Evolutionary conservation across 2,888 invertebrate genomes (phyloP), one percentile per base, ranked within the genome.

Genomic region (Lasius fuliginosus): DNA sequence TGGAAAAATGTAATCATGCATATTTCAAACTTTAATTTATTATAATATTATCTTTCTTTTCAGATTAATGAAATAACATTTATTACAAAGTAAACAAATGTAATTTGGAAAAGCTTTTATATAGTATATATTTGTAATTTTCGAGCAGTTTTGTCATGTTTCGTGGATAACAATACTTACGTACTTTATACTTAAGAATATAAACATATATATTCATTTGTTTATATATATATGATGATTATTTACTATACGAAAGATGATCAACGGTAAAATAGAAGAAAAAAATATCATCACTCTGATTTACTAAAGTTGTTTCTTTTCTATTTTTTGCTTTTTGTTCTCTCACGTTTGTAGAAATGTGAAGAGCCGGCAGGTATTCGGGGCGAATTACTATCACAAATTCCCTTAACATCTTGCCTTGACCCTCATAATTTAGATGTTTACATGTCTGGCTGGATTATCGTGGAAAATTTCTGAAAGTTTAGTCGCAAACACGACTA

Each of bases 361-460:
- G 42, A 60, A 23, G 12, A 67, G 27, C 73, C 49, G 40, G 42
- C 23, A 23, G 15, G 12, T 30, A 65, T 67, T 60, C 12, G n/a
- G 56, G 6, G 18, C 53, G 33, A 82, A 75, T 85, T 82, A 84
- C 74, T 82, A 85, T 76, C 58, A 71, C n/a, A 15, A 76, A 82
- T 69, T 82, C 30, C 27, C 62, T 53, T 12, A 65, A 18, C 53
- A 15, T 23, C 49, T 73, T 49, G 15, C 27, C 58, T 30, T 46
- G 18, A 67, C 62, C 36, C 49, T 74, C 46, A 27, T 82, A 82
- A 84, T 74, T 82, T 68, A 53, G 30, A 74, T 6, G 33, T 56
- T 56, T 33, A 67, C 67, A 33, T 27, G 1, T 68, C 46, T 18
- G 6, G 18, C 11, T 53, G 18, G 11, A 64, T 46, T 27, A 30